Evolutionary conservation across 1,140 invertebrate species (phyloP), one percentile per base, ranked within the genome.

Genomic region (Leptinotarsa texana): DNA sequence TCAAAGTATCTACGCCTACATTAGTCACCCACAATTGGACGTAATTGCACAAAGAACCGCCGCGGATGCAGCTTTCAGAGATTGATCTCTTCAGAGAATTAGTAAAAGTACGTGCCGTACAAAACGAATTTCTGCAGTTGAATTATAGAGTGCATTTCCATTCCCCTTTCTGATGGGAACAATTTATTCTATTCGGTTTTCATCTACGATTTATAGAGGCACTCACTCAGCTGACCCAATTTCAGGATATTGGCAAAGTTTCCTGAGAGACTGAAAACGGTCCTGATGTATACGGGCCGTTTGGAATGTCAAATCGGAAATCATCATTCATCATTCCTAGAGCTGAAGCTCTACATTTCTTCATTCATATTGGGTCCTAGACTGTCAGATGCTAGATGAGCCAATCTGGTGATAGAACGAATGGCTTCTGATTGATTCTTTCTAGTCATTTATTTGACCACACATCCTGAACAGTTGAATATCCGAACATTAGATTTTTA

Each of bases 61-160:
- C 51, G 51, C 51, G 51, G 51, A 57, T 57, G 51, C 51, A 57
- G 51, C 51, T 18, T 57, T 57, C 51, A 57, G 51, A 57, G 51
- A 57, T 57, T 57, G 51, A 57, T 57, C 51, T 57, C 51, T 57
- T 57, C 51, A 18, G n/a, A 18, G 51, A 57, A 57, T 57, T 57
- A 57, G 51, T 57, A 17, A 18, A 57, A 57, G 3, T 57, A 57
- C 51, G 17, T 57, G 51, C n/a, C 51, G 51, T 57, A 57, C 17
- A 57, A 57, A 57, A n/a, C 51, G 51, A 57, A n/a, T 57, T 57
- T 57, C 51, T 18, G 51, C 51, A 57, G 51, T 57, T 57, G 33
- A 57, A 57, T 57, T 18, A 57, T 57, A 18, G 51, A 57, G 3
- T 57, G 17, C 51, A 57, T 57, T 57, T 57, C 51, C 17, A 57